Base-by-base conservation (phyloP, 1,140 invertebrate species). In the Halesus radiatus region DNA sequence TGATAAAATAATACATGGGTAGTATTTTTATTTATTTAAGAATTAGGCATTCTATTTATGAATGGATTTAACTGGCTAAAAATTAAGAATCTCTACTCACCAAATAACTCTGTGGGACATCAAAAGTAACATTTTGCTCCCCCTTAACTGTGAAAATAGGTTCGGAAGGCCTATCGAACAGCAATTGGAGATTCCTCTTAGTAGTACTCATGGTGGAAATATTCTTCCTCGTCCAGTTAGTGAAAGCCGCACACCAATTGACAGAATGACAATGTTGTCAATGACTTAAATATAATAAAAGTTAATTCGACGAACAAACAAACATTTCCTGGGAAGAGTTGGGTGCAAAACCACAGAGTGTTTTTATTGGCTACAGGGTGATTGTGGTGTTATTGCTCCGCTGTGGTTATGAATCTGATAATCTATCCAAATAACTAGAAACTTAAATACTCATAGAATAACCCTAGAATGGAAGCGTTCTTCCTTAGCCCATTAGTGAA, bases 141-240 rank as follows among this genome's bases (percentile, higher is more conserved):
- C 92, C 92, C 77, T 93, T 92, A 0, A 91, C 89, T 18, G 93
- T 91, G 84, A 93, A 93, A 6, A 92, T 88, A 1, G 92, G 92
- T 84, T 93, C 93, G 37, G 89, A 83, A 0, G 92, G 92, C 32
- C 92, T 90, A 83, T 93, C 92, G 81, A 93, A 93, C 3, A 93
- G 87, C 60, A 91, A 86, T 18, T 91, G 86, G 60, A 92, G 76
- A 79, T 83, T 62, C 22, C 78, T 84, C 50, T 54, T 76, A 26
- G 72, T 80, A 56, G 72, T 80, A 56, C 52, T 74, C 50, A 56
- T 74, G 15, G 8, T 76, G n/a, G 32, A 74, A 16, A 13, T 45
- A 13, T 45, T 23, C 20, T 22, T 64, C 54, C 20, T 56, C 54
- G 0, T 18, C 54, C n/a, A 64, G 62, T 45, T 13, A 45, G 37